Evolutionary conservation across 2,113 vertebrate species (phyloP).

Genomic region (Phycodurus eques): DNA sequence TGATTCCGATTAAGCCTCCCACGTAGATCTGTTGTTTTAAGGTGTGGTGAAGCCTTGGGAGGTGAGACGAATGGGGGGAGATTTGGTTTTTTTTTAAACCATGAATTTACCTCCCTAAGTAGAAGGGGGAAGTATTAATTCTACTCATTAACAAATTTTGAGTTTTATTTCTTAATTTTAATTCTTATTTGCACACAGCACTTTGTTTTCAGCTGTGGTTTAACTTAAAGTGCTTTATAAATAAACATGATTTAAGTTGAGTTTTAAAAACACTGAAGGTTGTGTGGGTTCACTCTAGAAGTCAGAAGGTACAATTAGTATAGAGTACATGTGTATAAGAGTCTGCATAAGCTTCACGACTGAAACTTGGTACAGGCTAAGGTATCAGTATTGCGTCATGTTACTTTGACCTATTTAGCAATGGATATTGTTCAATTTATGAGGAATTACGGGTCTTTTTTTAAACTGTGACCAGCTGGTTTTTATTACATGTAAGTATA

Average conservation of each 20-base stretch:
- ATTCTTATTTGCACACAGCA: too few relatives aligned
- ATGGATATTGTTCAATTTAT: too few relatives aligned
- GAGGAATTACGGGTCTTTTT: too few relatives aligned
- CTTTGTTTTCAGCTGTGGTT: too few relatives aligned
- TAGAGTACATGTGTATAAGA: not conserved
- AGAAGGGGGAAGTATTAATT: not conserved
- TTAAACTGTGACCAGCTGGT: too few relatives aligned
- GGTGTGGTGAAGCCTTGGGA: not conserved
- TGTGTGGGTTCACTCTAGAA: too few relatives aligned
- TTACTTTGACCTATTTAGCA: too few relatives aligned
- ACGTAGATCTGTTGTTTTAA: not conserved
- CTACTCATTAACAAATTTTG: too few relatives aligned
- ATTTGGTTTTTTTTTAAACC: not conserved
- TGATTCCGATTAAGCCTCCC: not conserved
- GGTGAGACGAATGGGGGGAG: not conserved
- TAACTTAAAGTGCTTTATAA: too few relatives aligned
- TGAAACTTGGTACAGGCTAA: not conserved
- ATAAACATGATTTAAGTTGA: too few relatives aligned
- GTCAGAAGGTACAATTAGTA: not conserved
- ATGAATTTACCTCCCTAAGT: not conserved
- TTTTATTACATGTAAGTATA: too few relatives aligned
- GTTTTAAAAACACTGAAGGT: not conserved
- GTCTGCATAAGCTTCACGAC: not conserved
- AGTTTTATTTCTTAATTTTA: too few relatives aligned
- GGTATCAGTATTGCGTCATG: not conserved